Percentiles rank a stretch among this genome's conserved stretches.
These are phyloP conservation scores for Drosophila micromelanica DNA, from an alignment of 1,140 invertebrate genomes.

Conservation along the genomic window DNA sequence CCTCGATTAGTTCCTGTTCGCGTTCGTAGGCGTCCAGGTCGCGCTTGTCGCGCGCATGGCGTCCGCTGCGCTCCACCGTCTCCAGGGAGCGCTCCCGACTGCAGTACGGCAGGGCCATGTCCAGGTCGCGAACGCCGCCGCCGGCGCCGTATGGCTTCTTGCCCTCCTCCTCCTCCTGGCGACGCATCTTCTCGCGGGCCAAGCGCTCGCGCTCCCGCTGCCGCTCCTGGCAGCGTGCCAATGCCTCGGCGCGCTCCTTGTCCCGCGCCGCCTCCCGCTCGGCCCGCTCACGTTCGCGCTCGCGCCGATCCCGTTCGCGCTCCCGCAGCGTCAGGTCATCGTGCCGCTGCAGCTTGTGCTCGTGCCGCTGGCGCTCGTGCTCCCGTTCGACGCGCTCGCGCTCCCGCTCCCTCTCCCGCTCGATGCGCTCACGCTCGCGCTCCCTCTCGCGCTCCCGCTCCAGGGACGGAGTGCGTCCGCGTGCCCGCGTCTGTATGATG, in stretches of 20 bases:
- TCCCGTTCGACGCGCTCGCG: constrained; percentile 82
- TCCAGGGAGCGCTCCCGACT: constrained; percentile 78
- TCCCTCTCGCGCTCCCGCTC: constrained; percentile 70
- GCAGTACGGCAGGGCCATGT: constrained; percentile 65
- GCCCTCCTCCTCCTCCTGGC: constrained; percentile 83
- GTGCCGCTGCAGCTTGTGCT: constrained; percentile 81
- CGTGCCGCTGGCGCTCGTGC: constrained; percentile 60
- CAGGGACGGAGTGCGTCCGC: constrained; percentile 73
- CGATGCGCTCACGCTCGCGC: constrained; percentile 55
- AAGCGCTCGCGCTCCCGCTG: constrained; percentile 87
- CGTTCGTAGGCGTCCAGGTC: constrained; percentile 74
- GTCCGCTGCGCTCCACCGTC: constrained; percentile 52
- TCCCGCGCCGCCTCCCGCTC: constrained; percentile 85
- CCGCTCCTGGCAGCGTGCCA: constrained; percentile 86
- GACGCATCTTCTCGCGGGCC: constrained; percentile 84
- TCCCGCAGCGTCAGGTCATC: constrained; percentile 85
- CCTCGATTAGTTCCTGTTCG: constrained; percentile 74
- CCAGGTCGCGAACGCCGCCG: constrained; percentile 58
- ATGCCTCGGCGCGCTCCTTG: constrained; percentile 86
- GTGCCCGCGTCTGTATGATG: constrained; percentile 75
- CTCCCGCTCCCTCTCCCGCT: constrained; percentile 85
- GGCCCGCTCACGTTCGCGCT: constrained; percentile 80
- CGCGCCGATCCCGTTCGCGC: constrained; percentile 86
- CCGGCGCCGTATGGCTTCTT: constrained; percentile 60
- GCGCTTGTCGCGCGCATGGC: constrained; percentile 60